Conservation (phyloP, 1,140 invertebrate genomes). For the Ganaspis sp. region DNA sequence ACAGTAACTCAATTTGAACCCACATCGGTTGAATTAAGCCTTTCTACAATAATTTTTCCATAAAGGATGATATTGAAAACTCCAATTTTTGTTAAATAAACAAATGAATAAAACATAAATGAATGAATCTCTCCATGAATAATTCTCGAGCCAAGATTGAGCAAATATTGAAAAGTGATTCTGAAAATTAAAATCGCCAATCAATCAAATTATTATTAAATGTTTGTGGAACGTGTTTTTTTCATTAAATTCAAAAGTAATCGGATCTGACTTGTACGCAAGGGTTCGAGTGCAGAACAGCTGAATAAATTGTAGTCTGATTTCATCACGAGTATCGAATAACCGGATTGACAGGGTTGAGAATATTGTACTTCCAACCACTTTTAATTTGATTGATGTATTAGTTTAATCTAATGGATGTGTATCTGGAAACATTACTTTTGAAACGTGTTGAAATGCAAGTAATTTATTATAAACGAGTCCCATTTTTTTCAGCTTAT, state of each 20-base stretch:
- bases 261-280: conserved; percentile 19
- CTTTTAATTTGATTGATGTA: conserved; percentile 9
- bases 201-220: conserved; percentile 13
- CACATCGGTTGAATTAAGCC: too few relatives aligned
- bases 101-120: too few relatives aligned
- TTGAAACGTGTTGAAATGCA: not conserved
- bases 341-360: conserved; percentile 13
- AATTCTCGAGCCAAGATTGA: not conserved
- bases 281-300: conserved; percentile 22
- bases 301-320: conserved; percentile 14
- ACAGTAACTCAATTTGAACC: too few relatives aligned
- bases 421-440: not conserved
- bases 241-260: not conserved
- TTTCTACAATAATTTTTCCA: too few relatives aligned
- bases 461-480: not conserved
- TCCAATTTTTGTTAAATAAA: too few relatives aligned
- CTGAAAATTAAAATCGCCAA: not conserved
- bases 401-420: conserved; percentile 27
- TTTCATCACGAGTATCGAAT: conserved; percentile 22
- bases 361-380: conserved; percentile 10
- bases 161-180: not conserved
- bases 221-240: not conserved
- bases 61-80: too few relatives aligned
- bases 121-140: too few relatives aligned
- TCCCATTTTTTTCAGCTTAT: too few relatives aligned